Base-by-base conservation (phyloP, 2,888 invertebrate species). In the Platycnemis pennipes region DNA sequence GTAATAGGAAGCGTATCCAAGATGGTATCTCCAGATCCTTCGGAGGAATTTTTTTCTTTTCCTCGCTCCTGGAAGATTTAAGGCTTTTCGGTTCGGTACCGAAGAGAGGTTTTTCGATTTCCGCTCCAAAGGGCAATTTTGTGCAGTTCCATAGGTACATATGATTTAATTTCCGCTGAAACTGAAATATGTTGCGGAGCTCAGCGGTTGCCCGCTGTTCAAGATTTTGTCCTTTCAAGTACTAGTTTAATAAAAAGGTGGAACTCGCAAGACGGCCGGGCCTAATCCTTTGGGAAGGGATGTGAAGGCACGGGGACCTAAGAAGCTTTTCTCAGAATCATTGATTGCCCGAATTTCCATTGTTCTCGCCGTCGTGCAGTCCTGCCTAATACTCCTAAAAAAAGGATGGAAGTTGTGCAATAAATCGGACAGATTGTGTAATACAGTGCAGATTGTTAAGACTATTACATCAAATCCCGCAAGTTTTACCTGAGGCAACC, bases 91-190 rank as follows among this genome's bases (percentile, higher is more conserved):
- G 37, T 37, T 16, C 37, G 37, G 16, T 77, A 8, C 77, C 77
- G 77, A 26, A 26, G 77, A 77, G 16, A 77, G 77, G 37, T 77
- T 77, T 77, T 77, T 77, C 77, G 77, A 77, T 77, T 77, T 77
- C 77, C 77, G 77, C 37, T 13, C 77, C 77, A 37, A 26, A 26
- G 77, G 31, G 13, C 77, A 77, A 77, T 77, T 77, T 77, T 77
- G 37, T 4, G 77, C 37, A 37, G 37, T 77, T 77, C 37, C 77
- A 37, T 37, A 31, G 77, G 37, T 77, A 4, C 77, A 77, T 37
- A n/a, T 11, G 77, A 77, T 26, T 77, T 77, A 77, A 77, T 77
- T 37, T 77, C 77, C 77, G 77, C 37, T 77, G 7, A 16, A 37
- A 77, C 13, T 11, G 77, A 77, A 77, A 77, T 77, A 77, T 26